Evolutionary conservation across 2,888 invertebrate genomes (phyloP), one percentile per base, ranked within the genome.

Genomic region (Protonemura montana): DNA sequence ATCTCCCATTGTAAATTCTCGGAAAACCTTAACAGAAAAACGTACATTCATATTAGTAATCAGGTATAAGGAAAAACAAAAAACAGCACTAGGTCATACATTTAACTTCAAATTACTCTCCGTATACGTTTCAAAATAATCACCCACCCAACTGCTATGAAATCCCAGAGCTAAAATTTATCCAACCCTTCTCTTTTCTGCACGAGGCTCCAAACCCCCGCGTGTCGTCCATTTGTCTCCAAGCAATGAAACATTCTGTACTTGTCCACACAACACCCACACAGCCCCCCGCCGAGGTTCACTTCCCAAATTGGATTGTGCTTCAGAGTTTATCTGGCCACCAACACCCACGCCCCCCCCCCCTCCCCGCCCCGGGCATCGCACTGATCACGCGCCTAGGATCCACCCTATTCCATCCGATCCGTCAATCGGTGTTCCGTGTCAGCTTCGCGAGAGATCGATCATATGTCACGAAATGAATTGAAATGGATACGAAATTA

Each of bases 291-390:
- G 7, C 81, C 86, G 85, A n/a, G 77, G 84, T 86, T 86, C 87
- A 87, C 87, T 87, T 87, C 85, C 87, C 87, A 87, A 87, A 87
- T 87, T 87, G 87, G 86, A 87, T 87, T 85, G 86, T 59, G 86
- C 86, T 87, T 86, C 21, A 28, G 81, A 28, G 81, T 81, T 81
- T 87, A 87, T 87, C 86, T 86, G 80, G 86, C 78, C 86, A 87
- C 41, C 86, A 28, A 82, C n/a, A 41, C 86, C 82, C 76, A 78
- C 78, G 84, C 85, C 87, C 80, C 82, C 59, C 80, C 82, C 35
- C 7, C 85, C 82, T 29, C 76, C 85, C 42, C 80, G 13, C 78
- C 28, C 30, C 16, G 81, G 29, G 5, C 35, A 3, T 35, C 27
- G 25, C 77, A 35, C 35, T 21, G 35, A 81, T 76, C 27, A 82